Percentiles rank a stretch among this genome's conserved stretches.
Evolutionary conservation across 2,888 invertebrate species (phyloP).

Genomic region (Elmis aenea): DNA sequence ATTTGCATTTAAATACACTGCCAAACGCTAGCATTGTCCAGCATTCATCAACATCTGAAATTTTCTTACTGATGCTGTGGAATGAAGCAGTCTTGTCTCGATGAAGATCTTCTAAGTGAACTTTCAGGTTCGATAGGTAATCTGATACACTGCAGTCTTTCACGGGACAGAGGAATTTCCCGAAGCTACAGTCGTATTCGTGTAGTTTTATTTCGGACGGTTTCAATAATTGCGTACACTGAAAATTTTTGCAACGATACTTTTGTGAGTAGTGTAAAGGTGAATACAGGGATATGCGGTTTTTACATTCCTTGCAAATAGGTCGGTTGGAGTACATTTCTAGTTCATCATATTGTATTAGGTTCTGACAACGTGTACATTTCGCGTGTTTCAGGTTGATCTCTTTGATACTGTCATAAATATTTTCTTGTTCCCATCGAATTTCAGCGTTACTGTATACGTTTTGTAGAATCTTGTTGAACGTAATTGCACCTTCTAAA

Average conservation of each 20-base stretch:
- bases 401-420: constrained; percentile 17
- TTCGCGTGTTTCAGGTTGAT: constrained; percentile 2
- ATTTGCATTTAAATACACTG: constrained; percentile 32
- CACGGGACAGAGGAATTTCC: constrained; percentile 29
- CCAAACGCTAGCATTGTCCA: constrained; percentile 30
- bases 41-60: constrained; percentile 26
- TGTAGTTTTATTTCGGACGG: constrained; percentile 25
- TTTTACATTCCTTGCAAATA: constrained; percentile 29
- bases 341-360: constrained; percentile 17
- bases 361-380: constrained; percentile 24
- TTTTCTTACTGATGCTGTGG: constrained; percentile 23
- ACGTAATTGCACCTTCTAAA: constrained; percentile 21
- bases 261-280: constrained; percentile 25
- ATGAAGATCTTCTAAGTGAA: constrained; percentile 29
- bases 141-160: constrained; percentile 22
- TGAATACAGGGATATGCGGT: constrained; percentile 27
- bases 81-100: constrained; percentile 19
- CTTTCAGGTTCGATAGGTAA: constrained; percentile 20
- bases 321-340: constrained; percentile 30
- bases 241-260: constrained; percentile 30
- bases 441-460: constrained; percentile 19
- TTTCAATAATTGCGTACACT: constrained; percentile 26
- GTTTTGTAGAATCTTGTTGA: constrained; percentile 17
- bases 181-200: constrained; percentile 32
- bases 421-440: constrained; percentile 10